Percentiles rank a stretch among this genome's conserved stretches.
Conservation (phyloP, 2,888 invertebrate genomes). For the Actias luna region DNA sequence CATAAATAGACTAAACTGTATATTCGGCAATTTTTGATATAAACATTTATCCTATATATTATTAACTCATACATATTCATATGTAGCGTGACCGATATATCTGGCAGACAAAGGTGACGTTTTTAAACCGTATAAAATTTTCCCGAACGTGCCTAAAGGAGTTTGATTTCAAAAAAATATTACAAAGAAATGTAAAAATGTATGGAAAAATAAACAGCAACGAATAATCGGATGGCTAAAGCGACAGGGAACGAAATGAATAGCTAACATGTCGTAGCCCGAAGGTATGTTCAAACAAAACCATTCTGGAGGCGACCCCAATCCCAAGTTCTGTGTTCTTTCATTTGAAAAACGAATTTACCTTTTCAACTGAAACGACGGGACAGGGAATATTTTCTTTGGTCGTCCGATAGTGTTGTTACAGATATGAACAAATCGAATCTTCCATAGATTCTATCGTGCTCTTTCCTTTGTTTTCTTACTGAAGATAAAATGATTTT, state of each 20-base stretch:
- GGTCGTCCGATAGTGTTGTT: background rate
- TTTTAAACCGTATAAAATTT: too few species aligned
- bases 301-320: constrained; percentile 4
- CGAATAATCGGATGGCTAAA: constrained; percentile 7
- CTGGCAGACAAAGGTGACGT: too few species aligned
- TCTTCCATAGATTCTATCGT: background rate
- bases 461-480: background rate
- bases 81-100: too few species aligned
- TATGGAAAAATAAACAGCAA: constrained; percentile 12
- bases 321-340: constrained; percentile 2
- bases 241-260: background rate
- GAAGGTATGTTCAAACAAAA: constrained; percentile 4
- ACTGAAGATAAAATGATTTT: background rate
- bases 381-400: constrained; percentile 1
- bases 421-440: constrained; percentile 3
- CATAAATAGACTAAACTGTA: too few species aligned
- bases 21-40: too few species aligned
- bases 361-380: constrained; percentile 4
- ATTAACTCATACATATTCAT: too few species aligned
- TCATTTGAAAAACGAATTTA: constrained; percentile 10
- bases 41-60: too few species aligned
- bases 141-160: too few species aligned
- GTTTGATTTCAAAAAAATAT: background rate
- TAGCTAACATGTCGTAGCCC: constrained; percentile 5
- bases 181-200: constrained; percentile 40